Percentiles rank a stretch among this genome's conserved stretches.
Evolutionary conservation across 2,797 vertebrate species (phyloP).

Genomic region (Cyprinella venusta): DNA sequence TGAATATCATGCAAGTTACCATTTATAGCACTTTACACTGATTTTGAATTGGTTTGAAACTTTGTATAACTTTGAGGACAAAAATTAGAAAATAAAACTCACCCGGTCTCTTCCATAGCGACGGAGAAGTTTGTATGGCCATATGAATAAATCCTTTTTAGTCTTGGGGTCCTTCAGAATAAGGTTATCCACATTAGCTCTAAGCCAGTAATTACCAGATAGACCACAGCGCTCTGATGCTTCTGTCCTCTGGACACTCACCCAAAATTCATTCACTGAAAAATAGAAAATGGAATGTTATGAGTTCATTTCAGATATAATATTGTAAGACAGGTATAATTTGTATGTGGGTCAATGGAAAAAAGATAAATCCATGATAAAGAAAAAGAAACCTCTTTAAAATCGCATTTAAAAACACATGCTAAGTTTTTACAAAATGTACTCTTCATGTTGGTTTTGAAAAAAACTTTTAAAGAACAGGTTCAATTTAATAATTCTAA

Average conservation of each 20-base stretch:
- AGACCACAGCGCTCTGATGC: slow-evolving; percentile 90
- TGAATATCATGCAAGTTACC: background rate
- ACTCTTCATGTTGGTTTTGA: background rate
- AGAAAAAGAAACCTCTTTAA: background rate
- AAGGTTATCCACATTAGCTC: slow-evolving; percentile 82
- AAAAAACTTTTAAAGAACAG: background rate
- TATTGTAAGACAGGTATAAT: background rate
- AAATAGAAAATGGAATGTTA: slow-evolving; percentile 2
- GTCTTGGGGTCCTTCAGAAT: slow-evolving; percentile 83
- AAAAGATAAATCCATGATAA: background rate
- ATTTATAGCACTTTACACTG: background rate
- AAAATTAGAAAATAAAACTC: slow-evolving; percentile 44
- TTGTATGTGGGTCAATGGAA: background rate
- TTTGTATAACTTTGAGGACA: background rate
- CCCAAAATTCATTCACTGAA: slow-evolving; percentile 91
- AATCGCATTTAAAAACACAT: background rate
- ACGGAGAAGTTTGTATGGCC: slow-evolving; percentile 94
- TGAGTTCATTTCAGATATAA: background rate
- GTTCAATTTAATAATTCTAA: background rate
- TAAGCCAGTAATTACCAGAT: slow-evolving; percentile 85
- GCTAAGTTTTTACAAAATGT: background rate
- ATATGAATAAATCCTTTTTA: slow-evolving; percentile 79
- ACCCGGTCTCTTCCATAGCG: slow-evolving; percentile 96
- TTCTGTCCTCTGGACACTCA: slow-evolving; percentile 88
- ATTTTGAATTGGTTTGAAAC: background rate